A percentile compares a stretch with the other conserved stretches of the same genome.
Conservation (phyloP, 2,888 invertebrate genomes). For the Schizaphis graminum region DNA sequence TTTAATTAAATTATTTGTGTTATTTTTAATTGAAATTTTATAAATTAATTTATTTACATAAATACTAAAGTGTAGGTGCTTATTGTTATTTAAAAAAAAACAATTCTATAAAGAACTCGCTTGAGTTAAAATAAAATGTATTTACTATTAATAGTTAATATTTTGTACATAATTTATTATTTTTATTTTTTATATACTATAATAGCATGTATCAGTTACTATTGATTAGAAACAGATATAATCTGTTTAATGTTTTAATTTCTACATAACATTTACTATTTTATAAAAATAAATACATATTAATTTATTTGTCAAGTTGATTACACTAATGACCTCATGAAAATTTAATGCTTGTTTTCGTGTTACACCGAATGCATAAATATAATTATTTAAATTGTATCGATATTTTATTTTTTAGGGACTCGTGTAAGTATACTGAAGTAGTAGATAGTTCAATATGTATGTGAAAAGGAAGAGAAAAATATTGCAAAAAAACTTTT, state of each 20-base stretch:
- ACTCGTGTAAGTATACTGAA: background rate
- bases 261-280: background rate
- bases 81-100: background rate
- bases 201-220: background rate
- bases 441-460: constrained; percentile 34
- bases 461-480: background rate
- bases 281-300: background rate
- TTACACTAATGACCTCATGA: background rate
- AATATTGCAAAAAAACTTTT: constrained; percentile 59
- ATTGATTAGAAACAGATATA: background rate
- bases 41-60: background rate
- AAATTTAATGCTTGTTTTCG: background rate
- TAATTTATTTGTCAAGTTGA: background rate
- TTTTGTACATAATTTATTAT: background rate
- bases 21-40: background rate
- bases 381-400: background rate
- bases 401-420: background rate
- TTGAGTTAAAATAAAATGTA: background rate
- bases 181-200: background rate
- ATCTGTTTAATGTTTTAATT: background rate
- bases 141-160: background rate
- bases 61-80: background rate
- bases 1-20: background rate
- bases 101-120: background rate
- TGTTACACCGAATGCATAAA: background rate